phyloP scores from a whole-genome alignment of 2,113 vertebrate genomes.

The Paraplagusia blochii region DNA sequence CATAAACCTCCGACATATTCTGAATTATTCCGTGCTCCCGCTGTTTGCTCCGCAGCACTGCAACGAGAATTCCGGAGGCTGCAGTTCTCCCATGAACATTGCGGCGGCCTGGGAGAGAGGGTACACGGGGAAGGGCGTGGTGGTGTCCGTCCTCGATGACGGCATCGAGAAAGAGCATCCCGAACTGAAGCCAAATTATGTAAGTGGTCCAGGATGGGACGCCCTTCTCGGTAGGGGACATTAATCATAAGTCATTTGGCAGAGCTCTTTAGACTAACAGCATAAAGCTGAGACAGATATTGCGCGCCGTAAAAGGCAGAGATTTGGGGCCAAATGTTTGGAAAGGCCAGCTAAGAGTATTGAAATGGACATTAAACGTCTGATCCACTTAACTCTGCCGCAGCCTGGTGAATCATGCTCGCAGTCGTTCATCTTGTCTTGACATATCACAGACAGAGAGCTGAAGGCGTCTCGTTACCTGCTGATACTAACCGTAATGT shows the following conservation, averaged over 20 bases:
- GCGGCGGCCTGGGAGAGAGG: constrained; percentile 91
- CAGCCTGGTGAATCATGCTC: constrained; percentile 58
- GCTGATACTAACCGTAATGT: constrained; percentile 32
- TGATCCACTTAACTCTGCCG: constrained; percentile 59
- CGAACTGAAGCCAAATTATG: constrained; percentile 93
- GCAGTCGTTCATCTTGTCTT: constrained; percentile 47
- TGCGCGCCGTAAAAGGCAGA: constrained; percentile 21
- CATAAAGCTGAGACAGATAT: constrained; percentile 48
- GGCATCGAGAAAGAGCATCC: constrained; percentile 91
- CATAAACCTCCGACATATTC: constrained; percentile 20
- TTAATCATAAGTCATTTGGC: constrained; percentile 69
- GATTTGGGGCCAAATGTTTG: constrained; percentile 55
- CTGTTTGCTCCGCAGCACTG: constrained; percentile 80
- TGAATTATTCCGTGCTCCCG: constrained; percentile 29
- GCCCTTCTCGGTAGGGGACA: constrained; percentile 48
- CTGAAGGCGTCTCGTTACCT: constrained; percentile 43
- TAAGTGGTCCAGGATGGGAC: constrained; percentile 77
- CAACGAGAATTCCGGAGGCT: constrained; percentile 75
- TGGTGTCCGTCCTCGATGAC: constrained; percentile 93
- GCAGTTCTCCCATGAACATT: constrained; percentile 90
- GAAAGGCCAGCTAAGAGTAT: constrained; percentile 55
- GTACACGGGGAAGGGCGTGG: constrained; percentile 92
- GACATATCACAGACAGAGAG: constrained; percentile 56
- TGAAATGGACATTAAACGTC: constrained; percentile 63
- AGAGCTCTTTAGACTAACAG: constrained; percentile 51